phyloP scores from a whole-genome alignment of 2,797 vertebrate genomes.

The Astyanax mexicanus region DNA sequence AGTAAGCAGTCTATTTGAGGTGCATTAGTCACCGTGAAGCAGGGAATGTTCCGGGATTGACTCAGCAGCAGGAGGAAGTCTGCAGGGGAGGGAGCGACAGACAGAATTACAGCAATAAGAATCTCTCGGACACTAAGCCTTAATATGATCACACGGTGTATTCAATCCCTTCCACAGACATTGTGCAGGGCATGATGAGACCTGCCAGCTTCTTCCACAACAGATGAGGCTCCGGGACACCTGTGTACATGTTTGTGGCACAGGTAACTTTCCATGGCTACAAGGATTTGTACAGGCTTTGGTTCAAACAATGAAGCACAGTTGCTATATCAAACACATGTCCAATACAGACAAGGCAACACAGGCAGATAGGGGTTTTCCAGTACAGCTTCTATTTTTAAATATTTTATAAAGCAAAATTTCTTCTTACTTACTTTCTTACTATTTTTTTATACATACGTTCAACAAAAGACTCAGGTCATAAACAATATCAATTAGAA shows the following conservation, averaged over 20 bases:
- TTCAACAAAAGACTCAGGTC: conserved; percentile 4
- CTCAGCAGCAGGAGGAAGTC: conserved; percentile 27
- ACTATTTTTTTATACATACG: no score
- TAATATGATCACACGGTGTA: conserved; percentile 22
- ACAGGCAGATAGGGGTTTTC: no score
- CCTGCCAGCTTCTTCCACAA: neutral
- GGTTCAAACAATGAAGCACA: no score
- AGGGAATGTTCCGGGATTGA: conserved; percentile 23
- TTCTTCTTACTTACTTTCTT: no score
- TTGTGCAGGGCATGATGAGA: neutral
- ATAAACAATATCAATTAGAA: conserved; percentile 25
- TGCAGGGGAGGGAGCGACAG: neutral
- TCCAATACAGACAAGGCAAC: neutral
- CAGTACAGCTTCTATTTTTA: no score
- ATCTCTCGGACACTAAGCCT: conserved; percentile 22
- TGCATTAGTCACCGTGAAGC: conserved; percentile 18
- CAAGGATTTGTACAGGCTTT: neutral
- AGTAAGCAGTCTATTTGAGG: conserved; percentile 14
- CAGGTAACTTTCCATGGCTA: conserved; percentile 23
- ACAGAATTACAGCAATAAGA: neutral
- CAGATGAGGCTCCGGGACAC: neutral
- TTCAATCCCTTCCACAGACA: conserved; percentile 10
- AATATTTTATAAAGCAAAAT: no score
- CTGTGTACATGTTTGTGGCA: neutral
- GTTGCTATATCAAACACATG: neutral